These are phyloP conservation scores for Aldrovandia affinis DNA, from an alignment of 2,797 vertebrate genomes.

Conservation along the genomic window DNA sequence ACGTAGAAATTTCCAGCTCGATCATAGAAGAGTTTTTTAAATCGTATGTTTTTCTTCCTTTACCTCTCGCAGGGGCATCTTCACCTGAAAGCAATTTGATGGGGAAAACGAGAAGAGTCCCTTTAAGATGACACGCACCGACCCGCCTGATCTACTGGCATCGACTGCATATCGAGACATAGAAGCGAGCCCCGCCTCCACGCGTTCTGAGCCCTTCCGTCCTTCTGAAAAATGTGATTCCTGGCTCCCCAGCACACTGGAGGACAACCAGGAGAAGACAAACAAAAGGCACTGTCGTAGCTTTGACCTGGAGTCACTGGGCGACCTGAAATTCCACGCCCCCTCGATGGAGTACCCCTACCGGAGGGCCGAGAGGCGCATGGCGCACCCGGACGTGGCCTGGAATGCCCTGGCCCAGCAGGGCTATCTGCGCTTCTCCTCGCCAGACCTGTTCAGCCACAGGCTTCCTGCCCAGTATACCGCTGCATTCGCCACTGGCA, in stretches of 20 bases:
- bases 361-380: conserved; percentile 70
- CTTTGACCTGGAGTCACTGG: conserved; percentile 85
- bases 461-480: conserved; percentile 69
- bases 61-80: conserved; percentile 59
- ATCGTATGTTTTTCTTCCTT: conserved; percentile 43
- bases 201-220: conserved; percentile 69
- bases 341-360: conserved; percentile 77
- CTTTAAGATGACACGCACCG: conserved; percentile 99
- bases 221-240: conserved; percentile 84
- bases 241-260: conserved; percentile 74
- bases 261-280: conserved; percentile 75
- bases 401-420: conserved; percentile 77
- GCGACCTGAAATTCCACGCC: conserved; percentile 72
- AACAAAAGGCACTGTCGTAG: conserved; percentile 90
- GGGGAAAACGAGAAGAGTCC: conserved; percentile 75
- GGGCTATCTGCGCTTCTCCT: conserved; percentile 73
- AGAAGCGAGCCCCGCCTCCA: conserved; percentile 81
- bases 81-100: conserved; percentile 82
- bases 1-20: not conserved
- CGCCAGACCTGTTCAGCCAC: conserved; percentile 73
- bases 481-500: conserved; percentile 59
- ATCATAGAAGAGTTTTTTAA: too few relatives aligned
- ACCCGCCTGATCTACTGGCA: conserved; percentile 92
- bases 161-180: conserved; percentile 92
- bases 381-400: conserved; percentile 73